phyloP scores from a whole-genome alignment of 2,888 invertebrate genomes.

The Ectemnius cavifrons region DNA sequence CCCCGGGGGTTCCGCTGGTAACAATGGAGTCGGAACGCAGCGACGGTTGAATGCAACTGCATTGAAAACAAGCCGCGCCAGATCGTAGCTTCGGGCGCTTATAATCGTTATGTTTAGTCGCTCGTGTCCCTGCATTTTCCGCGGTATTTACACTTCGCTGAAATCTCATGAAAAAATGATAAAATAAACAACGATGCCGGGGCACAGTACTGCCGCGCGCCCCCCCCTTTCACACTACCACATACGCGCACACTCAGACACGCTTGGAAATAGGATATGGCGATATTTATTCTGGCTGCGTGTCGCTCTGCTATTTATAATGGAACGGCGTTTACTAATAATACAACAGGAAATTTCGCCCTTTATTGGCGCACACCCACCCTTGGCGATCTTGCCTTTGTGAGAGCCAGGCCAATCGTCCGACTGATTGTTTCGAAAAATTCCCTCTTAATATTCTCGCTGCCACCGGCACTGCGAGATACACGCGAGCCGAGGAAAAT shows the following conservation, averaged over 20 bases:
- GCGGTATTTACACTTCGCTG: conserved; percentile 61
- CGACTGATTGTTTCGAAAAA: conserved; percentile 5
- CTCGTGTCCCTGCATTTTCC: conserved; percentile 64
- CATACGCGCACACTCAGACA: too few species aligned
- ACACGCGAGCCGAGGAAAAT: not conserved
- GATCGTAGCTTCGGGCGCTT: conserved; percentile 59
- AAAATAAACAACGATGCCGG: conserved; percentile 58
- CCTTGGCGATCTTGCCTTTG: conserved; percentile 12
- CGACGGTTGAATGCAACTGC: conserved; percentile 58
- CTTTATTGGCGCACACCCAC: conserved; percentile 8
- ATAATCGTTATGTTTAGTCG: conserved; percentile 67
- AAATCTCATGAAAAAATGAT: conserved; percentile 65
- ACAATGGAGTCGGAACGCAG: conserved; percentile 53
- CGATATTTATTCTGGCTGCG: conserved; percentile 64
- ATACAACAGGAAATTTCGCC: conserved; percentile 39
- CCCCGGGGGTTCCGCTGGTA: conserved; percentile 44
- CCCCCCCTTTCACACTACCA: too few species aligned
- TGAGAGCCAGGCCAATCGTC: not conserved
- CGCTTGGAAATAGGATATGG: conserved; percentile 57
- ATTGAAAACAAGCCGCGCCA: conserved; percentile 60
- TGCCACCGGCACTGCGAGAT: not conserved
- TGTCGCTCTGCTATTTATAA: conserved; percentile 62
- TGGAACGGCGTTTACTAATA: conserved; percentile 58
- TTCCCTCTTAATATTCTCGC: not conserved
- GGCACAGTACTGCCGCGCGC: not conserved